Evolutionary conservation across 53 echinoderm and acorn worm genomes (phyloP), one percentile per base, ranked within the genome.

Genomic region (Echinometra lucunter): DNA sequence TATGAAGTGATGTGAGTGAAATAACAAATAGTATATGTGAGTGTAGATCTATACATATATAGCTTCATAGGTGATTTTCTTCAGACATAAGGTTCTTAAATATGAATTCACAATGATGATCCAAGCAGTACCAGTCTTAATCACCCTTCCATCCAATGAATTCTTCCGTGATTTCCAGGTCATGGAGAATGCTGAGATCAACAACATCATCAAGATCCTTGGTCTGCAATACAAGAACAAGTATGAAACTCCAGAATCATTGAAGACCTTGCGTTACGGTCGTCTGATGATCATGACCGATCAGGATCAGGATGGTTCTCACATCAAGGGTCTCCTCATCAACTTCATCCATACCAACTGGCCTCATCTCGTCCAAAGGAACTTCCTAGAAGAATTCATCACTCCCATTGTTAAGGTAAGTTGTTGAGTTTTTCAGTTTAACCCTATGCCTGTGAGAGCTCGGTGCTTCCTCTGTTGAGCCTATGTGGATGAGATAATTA

Each of bases 241-340:
- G 90, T 98, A 98, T 66, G 96, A 96, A 87, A 88, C 95, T 58
- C 87, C 95, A 13, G 97, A 97, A 66, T 94, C 96, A 17, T 96
- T 98, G 56, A 96, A 96, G 92, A 88, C 94, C 28, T 89, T 98
- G 0, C 96, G 98, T 49, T 98, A 98, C 78, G 98, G 98, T 55
- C 89, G 91, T 34, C 95, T 98, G 75, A 98, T 98, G 98, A 97
- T 98, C 89, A 98, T 98, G 98, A 97, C 98, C 19, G 98, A 98
- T 97, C 98, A 98, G 97, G 98, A 98, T 92, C 98, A 98, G 75
- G 98, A 98, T 47, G 98, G 98, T 34, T 98, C 98, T 66, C 98
- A 98, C 89, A 98, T 98, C 97, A 98, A 98, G 82, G 98, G 98
- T 58, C 95, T 98, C 49, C 96, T 98, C 56, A 95, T 98, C 94